Percentiles rank a stretch among this genome's conserved stretches.
Conservation (phyloP, 1,140 invertebrate genomes). For the Drosophila quadrilineata region DNA sequence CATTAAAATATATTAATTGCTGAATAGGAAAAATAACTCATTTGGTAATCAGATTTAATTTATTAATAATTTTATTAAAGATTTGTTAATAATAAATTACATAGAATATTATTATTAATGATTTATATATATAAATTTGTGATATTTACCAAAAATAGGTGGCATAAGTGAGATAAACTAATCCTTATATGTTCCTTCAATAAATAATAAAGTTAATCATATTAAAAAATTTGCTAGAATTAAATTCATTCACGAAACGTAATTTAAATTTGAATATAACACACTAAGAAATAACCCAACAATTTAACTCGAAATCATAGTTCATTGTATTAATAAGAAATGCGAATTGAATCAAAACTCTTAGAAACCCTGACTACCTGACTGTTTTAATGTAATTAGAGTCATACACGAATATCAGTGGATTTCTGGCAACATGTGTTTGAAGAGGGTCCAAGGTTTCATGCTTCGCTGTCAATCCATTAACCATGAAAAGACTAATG, state of each 20-base stretch:
- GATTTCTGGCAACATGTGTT: slow-evolving; percentile 65
- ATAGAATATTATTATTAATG: too few relatives aligned
- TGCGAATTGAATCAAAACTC: not conserved
- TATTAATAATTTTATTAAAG: too few relatives aligned
- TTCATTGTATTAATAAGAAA: not conserved
- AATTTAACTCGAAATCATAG: too few relatives aligned
- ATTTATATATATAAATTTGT: too few relatives aligned
- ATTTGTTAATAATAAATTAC: too few relatives aligned
- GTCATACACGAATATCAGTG: slow-evolving; percentile 26
- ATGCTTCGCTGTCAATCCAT: slow-evolving; percentile 50
- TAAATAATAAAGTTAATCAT: too few relatives aligned
- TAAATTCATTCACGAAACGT: not conserved
- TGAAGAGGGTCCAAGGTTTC: slow-evolving; percentile 67
- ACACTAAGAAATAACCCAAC: not conserved
- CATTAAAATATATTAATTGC: too few relatives aligned
- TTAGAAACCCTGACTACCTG: slow-evolving; percentile 9
- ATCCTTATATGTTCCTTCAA: too few relatives aligned
- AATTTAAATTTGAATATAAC: not conserved
- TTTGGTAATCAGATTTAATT: too few relatives aligned
- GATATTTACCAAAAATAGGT: too few relatives aligned
- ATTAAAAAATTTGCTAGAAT: not conserved
- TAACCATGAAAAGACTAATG: slow-evolving; percentile 63
- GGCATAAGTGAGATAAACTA: too few relatives aligned
- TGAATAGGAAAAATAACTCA: too few relatives aligned
- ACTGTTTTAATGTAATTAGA: slow-evolving; percentile 24